Percentiles rank a stretch among this genome's conserved stretches.
Conservation (phyloP, 2,888 invertebrate genomes). For the Cheilosia vernalis region DNA sequence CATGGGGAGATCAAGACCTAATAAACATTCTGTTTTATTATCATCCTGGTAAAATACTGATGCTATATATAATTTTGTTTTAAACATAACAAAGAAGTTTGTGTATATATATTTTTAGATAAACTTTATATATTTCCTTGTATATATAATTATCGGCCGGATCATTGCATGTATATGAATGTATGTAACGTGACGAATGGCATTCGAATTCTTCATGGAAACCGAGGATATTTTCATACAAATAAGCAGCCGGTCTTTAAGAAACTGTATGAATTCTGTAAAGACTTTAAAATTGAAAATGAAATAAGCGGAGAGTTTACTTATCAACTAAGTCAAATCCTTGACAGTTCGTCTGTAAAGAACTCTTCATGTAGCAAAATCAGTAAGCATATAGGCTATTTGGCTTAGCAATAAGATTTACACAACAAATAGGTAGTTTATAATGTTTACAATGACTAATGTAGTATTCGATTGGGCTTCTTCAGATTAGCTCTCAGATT, state of each 20-base stretch:
- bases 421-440: too few relatives aligned
- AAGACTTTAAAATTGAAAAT: slow-evolving; percentile 85
- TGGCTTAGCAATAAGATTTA: too few relatives aligned
- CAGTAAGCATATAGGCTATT: too few relatives aligned
- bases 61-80: background rate
- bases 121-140: slow-evolving; percentile 92
- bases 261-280: slow-evolving; percentile 86
- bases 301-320: slow-evolving; percentile 72
- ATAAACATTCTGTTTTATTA: slow-evolving; percentile 93
- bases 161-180: slow-evolving; percentile 98
- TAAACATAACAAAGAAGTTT: background rate
- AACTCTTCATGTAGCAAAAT: too few relatives aligned
- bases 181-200: slow-evolving; percentile 89
- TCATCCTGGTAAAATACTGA: slow-evolving; percentile 86
- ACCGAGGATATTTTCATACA: slow-evolving; percentile 92
- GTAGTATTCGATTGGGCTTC: too few relatives aligned
- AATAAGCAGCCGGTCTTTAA: slow-evolving; percentile 94
- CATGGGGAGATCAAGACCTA: slow-evolving; percentile 99
- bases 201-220: slow-evolving; percentile 94
- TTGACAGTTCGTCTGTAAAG: too few relatives aligned
- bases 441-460: too few relatives aligned
- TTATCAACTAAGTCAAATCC: too few relatives aligned
- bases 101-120: slow-evolving; percentile 85
- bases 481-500: too few relatives aligned
- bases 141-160: slow-evolving; percentile 95